A percentile compares a stretch with the other conserved stretches of the same genome.
These are phyloP conservation scores for Felis catus DNA, from an alignment of 2,113 vertebrate species.

Conservation along the genomic window F.catus_Fca126_mat1.0 CM031414.1:112472001-112472500, in stretches of 20 bases:
- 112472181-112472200: conserved; percentile 11
- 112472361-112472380: not conserved
- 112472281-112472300: not conserved
- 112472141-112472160: not conserved
- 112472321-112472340: not conserved
- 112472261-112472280: not conserved
- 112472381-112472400: not conserved
- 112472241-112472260: not conserved
- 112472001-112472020: not conserved
- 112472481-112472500: not conserved
- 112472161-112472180: not conserved
- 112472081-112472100: not conserved
- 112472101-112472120: not conserved
- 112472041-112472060: not conserved
- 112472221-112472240: not conserved
- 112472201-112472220: not conserved
- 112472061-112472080: not conserved
- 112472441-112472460: not conserved
- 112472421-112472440: not conserved
- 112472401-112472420: not conserved
- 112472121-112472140: not conserved
- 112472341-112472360: not conserved
- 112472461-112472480: not conserved
- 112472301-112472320: not conserved
- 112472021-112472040: not conserved